Base-by-base conservation (phyloP, 2,888 invertebrate species). In the Eueremaeus valkanovi region DNA sequence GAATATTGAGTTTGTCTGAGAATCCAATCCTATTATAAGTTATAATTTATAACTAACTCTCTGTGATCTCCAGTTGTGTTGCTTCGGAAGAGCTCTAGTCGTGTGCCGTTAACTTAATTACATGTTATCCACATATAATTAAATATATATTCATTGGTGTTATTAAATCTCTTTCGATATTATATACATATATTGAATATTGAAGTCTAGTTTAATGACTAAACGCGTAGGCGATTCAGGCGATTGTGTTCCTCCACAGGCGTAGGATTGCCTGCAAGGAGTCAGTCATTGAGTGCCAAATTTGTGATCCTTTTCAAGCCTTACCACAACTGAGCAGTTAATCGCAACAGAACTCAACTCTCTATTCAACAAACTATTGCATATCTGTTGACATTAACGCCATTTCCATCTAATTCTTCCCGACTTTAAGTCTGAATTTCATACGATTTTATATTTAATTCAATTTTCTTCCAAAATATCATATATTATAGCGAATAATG, bases 191-290 rank as follows among this genome's bases (percentile, higher is more conserved):
- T 55, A 27, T 55, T 5, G 24, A 31, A 40, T 33, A 68, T 31
- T 36, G 6, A 68, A 68, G 40, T 61, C 31, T 31, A 61, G 61
- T 63, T 63, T 29, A 33, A 33, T 63, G 63, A 63, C 18, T 63
- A 16, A 63, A 63, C 31, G 68, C 68, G 68, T 68, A 68, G 68
- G 68, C 68, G 68, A 68, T n/a, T 24, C 16, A n/a, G 2, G 3
- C 2, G 24, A n/a, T n/a, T n/a, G n/a, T n/a, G n/a, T n/a, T n/a
- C n/a, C n/a, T n/a, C n/a, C n/a, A n/a, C n/a, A 36, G 68, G 68
- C 68, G 68, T 68, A 68, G 68, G 68, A 21, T 36, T 68, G 66
- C 18, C 61, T 61, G 21, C 33, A 33, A 29, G 42, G 63, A 40
- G 40, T 36, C 13, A 40, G 40, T 36, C 13, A 68, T 68, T 68